These are phyloP conservation scores for Epinephelus cyanopodus DNA, from an alignment of 2,113 vertebrate genomes.

Conservation along the genomic window DNA sequence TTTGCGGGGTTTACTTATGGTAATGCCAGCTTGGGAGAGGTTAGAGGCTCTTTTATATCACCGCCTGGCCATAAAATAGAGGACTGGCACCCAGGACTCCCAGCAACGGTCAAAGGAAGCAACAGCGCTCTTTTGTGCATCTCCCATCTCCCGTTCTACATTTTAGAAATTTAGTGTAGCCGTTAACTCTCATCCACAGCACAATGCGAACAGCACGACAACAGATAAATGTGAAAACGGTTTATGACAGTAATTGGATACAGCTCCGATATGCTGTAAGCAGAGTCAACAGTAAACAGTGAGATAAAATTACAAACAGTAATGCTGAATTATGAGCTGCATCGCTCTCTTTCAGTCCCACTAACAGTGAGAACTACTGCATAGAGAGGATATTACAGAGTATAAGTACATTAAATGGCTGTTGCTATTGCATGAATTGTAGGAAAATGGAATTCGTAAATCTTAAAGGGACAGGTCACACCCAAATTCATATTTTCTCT, in stretches of 20 bases:
- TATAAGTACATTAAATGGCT: no score
- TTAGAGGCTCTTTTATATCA: conserved; percentile 80
- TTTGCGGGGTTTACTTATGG: conserved; percentile 83
- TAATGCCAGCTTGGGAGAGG: conserved; percentile 73
- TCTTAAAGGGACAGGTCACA: no score
- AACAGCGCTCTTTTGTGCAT: conserved; percentile 66
- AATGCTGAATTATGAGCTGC: background rate
- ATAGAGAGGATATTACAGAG: no score
- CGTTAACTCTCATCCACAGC: background rate
- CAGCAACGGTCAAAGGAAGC: conserved; percentile 58
- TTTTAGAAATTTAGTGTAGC: background rate
- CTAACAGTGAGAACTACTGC: no score
- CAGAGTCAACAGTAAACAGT: background rate
- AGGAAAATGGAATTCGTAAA: no score
- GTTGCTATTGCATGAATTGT: no score
- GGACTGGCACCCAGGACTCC: conserved; percentile 63
- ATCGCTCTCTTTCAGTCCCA: background rate
- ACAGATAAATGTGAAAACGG: background rate
- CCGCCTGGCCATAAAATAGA: conserved; percentile 66
- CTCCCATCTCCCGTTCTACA: conserved; percentile 7
- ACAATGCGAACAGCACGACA: background rate
- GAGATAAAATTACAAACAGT: background rate
- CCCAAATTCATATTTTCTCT: no score
- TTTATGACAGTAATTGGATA: background rate
- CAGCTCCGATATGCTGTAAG: background rate